Conservation (phyloP, 2,888 invertebrate genomes). For the Campopleginae sp. region DNA sequence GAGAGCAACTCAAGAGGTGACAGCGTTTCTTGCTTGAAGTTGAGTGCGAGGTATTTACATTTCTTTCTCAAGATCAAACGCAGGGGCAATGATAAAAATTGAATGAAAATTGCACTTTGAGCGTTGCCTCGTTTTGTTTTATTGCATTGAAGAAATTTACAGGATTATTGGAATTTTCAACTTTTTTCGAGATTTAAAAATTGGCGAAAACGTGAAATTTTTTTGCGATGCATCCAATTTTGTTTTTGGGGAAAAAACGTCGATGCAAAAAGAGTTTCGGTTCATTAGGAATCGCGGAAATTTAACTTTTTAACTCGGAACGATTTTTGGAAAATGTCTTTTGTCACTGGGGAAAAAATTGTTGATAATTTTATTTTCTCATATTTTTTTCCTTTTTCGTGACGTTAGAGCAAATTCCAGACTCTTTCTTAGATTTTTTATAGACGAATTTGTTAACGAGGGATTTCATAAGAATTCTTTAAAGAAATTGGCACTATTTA, state of each 20-base stretch:
- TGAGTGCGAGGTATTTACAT: constrained; percentile 43
- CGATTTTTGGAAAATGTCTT: no score
- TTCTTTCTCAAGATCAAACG: constrained; percentile 11
- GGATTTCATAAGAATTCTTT: not conserved
- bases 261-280: no score
- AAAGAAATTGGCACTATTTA: not conserved
- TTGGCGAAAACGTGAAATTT: not conserved
- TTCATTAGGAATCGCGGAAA: not conserved
- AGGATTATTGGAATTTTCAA: not conserved
- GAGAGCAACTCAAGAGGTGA: constrained; percentile 11
- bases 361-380: not conserved
- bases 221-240: not conserved
- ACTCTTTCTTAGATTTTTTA: not conserved
- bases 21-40: not conserved
- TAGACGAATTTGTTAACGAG: not conserved
- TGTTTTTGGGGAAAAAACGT: not conserved
- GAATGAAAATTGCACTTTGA: not conserved
- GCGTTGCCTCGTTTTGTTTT: not conserved
- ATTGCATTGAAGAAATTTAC: no score
- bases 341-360: no score
- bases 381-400: not conserved
- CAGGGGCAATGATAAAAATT: not conserved
- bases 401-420: not conserved
- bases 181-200: not conserved
- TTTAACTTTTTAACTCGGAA: not conserved